Percentiles rank a stretch among this genome's conserved stretches.
Conservation (phyloP, 64 coral and sea anemone species). For the Pocillopora damicornis region DNA sequence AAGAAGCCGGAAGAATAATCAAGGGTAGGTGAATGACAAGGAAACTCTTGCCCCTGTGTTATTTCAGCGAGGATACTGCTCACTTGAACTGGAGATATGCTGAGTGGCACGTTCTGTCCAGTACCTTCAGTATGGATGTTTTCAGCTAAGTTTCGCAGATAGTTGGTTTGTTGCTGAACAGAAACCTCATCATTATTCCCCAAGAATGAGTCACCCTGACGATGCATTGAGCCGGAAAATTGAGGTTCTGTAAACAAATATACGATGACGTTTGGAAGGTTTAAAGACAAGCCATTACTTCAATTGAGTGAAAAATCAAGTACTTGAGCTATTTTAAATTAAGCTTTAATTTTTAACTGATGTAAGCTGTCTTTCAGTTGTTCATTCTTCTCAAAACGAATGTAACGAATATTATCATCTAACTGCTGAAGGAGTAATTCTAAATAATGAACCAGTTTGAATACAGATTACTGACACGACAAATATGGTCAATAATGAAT, state of each 20-base stretch:
- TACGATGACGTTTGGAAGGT: neutral
- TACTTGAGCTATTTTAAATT: no score
- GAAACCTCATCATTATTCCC: neutral
- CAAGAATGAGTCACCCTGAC: neutral
- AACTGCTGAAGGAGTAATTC: neutral
- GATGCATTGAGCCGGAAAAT: neutral
- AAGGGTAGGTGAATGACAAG: neutral
- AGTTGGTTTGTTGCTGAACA: neutral
- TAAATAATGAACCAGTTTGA: neutral
- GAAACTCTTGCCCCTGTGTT: neutral
- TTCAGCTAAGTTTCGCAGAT: neutral
- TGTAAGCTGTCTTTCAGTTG: no score
- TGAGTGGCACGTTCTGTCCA: neutral
- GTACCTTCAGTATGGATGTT: neutral
- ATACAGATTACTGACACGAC: neutral
- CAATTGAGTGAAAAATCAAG: no score
- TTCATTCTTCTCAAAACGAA: no score
- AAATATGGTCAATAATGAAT: neutral
- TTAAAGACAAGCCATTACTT: neutral
- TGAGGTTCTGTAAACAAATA: neutral
- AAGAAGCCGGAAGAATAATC: neutral
- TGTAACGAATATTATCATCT: no score
- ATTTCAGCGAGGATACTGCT: neutral
- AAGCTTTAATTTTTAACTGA: no score
- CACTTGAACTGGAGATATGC: neutral